phyloP scores from a whole-genome alignment of 2,888 invertebrate genomes.

The Parelbella ahira region DNA sequence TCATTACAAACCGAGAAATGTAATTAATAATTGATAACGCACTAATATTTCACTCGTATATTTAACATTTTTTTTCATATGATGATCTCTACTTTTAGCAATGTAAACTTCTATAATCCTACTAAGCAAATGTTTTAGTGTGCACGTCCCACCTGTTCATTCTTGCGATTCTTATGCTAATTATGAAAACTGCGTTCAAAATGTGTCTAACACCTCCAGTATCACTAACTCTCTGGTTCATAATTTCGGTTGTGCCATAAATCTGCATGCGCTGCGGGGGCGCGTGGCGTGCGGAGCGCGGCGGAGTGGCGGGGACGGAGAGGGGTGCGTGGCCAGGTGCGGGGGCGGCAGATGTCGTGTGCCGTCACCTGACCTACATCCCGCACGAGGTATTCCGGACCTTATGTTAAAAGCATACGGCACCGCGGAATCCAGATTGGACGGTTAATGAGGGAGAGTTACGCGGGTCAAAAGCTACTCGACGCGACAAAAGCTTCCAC shows the following conservation, averaged over 20 bases:
- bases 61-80: too few species aligned
- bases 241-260: constrained; percentile 41
- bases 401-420: constrained; percentile 21
- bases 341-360: constrained; percentile 68
- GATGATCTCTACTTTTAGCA: too few species aligned
- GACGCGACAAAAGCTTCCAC: constrained; percentile 9
- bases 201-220: constrained; percentile 20
- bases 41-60: too few species aligned
- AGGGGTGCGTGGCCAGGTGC: constrained; percentile 53
- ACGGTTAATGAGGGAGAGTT: constrained; percentile 14
- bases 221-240: constrained; percentile 16
- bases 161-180: too few species aligned
- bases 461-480: constrained; percentile 28
- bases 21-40: too few species aligned
- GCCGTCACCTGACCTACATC: constrained; percentile 53
- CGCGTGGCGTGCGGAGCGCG: constrained; percentile 23
- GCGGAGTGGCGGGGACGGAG: constrained; percentile 26
- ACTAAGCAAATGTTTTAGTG: too few species aligned
- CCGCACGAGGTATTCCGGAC: too few species aligned
- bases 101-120: too few species aligned
- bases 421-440: constrained; percentile 7
- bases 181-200: constrained; percentile 5
- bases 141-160: not conserved
- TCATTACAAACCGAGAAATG: too few species aligned
- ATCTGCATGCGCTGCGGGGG: constrained; percentile 56